Base-by-base conservation (phyloP, 1,140 invertebrate genomes). In the Geopemphigus sp. region DNA sequence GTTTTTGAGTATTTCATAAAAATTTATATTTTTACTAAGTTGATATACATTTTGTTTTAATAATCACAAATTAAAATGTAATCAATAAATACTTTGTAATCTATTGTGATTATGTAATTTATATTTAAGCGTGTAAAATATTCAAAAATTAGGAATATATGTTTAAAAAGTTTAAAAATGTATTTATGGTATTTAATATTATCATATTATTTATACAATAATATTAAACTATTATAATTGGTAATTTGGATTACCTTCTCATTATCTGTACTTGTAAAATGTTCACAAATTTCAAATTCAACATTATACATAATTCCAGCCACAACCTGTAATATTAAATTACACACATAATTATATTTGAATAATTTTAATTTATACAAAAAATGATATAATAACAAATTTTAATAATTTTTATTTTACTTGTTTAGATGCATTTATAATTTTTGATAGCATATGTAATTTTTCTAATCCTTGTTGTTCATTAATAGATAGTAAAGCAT, bases 241-340 rank as follows among this genome's bases (percentile, higher is more conserved):
- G 22, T 68, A 24, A 19, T n/a, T 64, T 39, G 15, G 3, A 53
- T 72, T 54, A 72, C 68, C 68, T 72, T 72, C 19, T 72, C 11
- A 26, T 72, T 17, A 14, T n/a, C 3, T 19, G 26, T 19, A 29
- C 24, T 29, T 54, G 68, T 54, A 29, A 15, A 72, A 78, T 78
- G 50, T n/a, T 78, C 74, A 50, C 74, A 78, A 24, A 78, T 26
- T 78, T 78, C 74, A 4, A 78, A 32, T 29, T 63, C 57, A n/a
- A 78, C 50, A 50, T 78, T 63, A 19, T 78, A 78, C 8, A 78
- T 50, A 50, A 78, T 14, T 63, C 74, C 74, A 61, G 74, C 47
- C 0, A 78, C 74, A 61, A 78, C 61, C 74, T 78, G 17, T 50
- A 61, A 63, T 32, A 78, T 29, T 10, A 70, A 53, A 47, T 66